Evolutionary conservation across 1,140 invertebrate species (phyloP).

Genomic region (Tetranychus cinnabarinus): DNA sequence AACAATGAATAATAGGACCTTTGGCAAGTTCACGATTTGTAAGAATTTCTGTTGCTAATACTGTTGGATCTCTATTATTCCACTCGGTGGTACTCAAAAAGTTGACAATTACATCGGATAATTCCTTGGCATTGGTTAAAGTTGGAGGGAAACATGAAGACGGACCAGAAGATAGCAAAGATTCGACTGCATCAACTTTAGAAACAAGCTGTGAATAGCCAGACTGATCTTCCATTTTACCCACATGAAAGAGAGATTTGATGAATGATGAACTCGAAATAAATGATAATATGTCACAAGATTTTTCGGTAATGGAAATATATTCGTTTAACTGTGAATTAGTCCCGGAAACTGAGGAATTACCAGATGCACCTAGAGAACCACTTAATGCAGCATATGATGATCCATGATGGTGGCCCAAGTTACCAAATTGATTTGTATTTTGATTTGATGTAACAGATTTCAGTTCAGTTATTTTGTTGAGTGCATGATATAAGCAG

Average conservation of each 20-base stretch:
- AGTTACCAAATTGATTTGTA: background rate
- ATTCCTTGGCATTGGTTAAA: slow-evolving; percentile 10
- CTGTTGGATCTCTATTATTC: slow-evolving; percentile 5
- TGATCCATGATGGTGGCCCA: background rate
- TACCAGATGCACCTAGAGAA: background rate
- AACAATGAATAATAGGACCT: background rate
- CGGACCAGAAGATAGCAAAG: slow-evolving; percentile 2
- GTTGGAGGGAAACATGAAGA: slow-evolving; percentile 3
- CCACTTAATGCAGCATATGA: background rate
- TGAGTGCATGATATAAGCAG: slow-evolving; percentile 14
- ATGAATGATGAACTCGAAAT: slow-evolving; percentile 20
- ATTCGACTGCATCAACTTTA: slow-evolving; percentile 12
- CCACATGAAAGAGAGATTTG: slow-evolving; percentile 22
- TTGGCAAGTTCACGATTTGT: slow-evolving; percentile 1
- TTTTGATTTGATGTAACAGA: slow-evolving; percentile 7
- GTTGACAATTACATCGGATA: slow-evolving; percentile 10
- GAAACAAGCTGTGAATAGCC: slow-evolving; percentile 13
- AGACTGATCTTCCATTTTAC: slow-evolving; percentile 21
- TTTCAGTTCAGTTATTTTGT: slow-evolving; percentile 16
- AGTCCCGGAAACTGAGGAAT: background rate
- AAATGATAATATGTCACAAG: slow-evolving; percentile 19
- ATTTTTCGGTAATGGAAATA: slow-evolving; percentile 19
- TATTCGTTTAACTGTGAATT: background rate
- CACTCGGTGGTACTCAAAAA: slow-evolving; percentile 9
- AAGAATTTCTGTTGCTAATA: background rate